Evolutionary conservation across 2,888 invertebrate genomes (phyloP).

Genomic region (Lepas anatifera): DNA sequence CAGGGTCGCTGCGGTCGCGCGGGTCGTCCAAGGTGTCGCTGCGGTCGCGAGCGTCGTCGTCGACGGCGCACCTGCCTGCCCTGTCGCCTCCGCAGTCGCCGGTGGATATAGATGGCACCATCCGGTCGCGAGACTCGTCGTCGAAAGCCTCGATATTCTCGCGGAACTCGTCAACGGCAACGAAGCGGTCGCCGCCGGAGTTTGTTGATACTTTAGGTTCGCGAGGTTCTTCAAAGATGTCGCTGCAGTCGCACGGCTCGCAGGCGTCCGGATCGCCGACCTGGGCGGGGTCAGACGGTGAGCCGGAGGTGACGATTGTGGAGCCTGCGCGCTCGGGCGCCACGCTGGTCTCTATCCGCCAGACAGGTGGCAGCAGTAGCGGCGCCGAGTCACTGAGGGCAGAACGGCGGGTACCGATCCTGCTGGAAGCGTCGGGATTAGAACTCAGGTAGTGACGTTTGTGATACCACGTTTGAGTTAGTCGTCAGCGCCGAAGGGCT

Average conservation of each 20-base stretch:
- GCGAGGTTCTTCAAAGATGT: constrained; percentile 26
- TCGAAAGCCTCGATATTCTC: no score
- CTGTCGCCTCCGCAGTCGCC: no score
- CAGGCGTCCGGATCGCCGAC: background rate
- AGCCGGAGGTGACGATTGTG: background rate
- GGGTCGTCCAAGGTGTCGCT: background rate
- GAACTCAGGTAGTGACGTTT: constrained; percentile 32
- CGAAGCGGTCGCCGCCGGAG: no score
- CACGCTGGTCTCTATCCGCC: constrained; percentile 55
- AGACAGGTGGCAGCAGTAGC: constrained; percentile 69
- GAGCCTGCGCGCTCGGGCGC: constrained; percentile 80
- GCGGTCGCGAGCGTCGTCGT: background rate
- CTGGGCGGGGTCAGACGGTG: background rate
- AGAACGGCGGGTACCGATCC: constrained; percentile 83
- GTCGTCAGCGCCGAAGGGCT: no score
- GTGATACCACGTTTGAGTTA: no score
- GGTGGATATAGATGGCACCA: no score
- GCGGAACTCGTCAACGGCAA: no score
- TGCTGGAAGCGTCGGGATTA: constrained; percentile 80
- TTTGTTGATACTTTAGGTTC: no score
- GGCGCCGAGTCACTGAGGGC: constrained; percentile 62
- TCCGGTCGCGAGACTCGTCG: no score
- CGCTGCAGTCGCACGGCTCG: background rate
- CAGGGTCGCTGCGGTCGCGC: background rate
- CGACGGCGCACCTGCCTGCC: background rate